Evolutionary conservation across 1,140 invertebrate species (phyloP), one percentile per base, ranked within the genome.

Genomic region (Solenopsis invicta): DNA sequence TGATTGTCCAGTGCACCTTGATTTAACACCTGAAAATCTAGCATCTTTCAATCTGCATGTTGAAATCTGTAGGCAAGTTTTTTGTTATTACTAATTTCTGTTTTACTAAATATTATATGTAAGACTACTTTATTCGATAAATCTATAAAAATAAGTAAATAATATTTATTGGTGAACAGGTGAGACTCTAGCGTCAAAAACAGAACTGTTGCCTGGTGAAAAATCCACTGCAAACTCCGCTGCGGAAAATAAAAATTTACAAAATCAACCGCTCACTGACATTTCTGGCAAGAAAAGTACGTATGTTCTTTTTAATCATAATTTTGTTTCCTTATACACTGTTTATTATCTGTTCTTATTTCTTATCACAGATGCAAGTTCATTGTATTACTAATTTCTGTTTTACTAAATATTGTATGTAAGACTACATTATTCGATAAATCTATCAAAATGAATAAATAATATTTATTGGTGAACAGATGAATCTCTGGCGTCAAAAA

Each of bases 281-380:
- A 37, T 64, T 29, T 64, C 61, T 64, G 16, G 29, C 24, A 64
- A 64, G 61, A 64, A 34, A 64, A 4, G 61, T 64, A 64, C 16
- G 61, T 34, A 18, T 37, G n/a, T n/a, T n/a, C 9, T 64, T 64
- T 64, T 37, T 37, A 37, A 64, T 37, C 18, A 5, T 64, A 64
- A 37, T 64, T 64, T 8, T 6, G 4, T 37, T 13, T 64, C 6
- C 6, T 61, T 64, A 37, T 64, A 4, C 12, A 37, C 16, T 18
- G 18, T 64, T 64, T 3, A 64, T 64, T 64, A 37, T 3, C 16
- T 34, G 34, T 64, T 64, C 24, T 64, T 64, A n/a, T n/a, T n/a
- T 18, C 9, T 64, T 64, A 6, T 5, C 4, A 64, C 61, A 64
- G 61, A 24, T 82, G 59, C 67, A 82, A 82, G 37, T 82, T 82